Percentiles rank a stretch among this genome's conserved stretches.
Evolutionary conservation across 2,888 invertebrate species (phyloP).

Genomic region (Gortyna flavago): DNA sequence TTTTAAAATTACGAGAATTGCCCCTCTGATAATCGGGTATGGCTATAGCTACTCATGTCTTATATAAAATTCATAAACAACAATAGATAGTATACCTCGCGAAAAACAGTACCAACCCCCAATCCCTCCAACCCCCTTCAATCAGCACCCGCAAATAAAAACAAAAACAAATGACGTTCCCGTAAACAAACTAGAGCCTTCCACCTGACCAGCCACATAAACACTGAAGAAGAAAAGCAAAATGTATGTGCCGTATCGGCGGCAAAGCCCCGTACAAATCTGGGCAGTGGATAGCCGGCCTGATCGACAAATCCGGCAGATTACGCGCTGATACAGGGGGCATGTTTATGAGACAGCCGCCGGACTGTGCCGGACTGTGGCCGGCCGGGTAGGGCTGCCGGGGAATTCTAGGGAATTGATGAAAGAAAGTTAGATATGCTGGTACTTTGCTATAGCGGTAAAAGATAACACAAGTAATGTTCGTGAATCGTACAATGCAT

Average conservation of each 20-base stretch:
- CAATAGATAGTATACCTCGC: neutral
- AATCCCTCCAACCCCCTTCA: slow-evolving; percentile 9
- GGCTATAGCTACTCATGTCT: neutral
- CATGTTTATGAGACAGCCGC: slow-evolving; percentile 88
- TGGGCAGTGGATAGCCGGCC: slow-evolving; percentile 87
- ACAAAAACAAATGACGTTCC: slow-evolving; percentile 60
- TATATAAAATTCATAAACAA: neutral
- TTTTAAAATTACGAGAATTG: too few relatives aligned
- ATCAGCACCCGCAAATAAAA: slow-evolving; percentile 38
- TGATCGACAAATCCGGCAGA: slow-evolving; percentile 91
- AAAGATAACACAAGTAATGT: slow-evolving; percentile 1
- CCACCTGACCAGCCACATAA: slow-evolving; percentile 85
- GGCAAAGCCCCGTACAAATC: slow-evolving; percentile 89
- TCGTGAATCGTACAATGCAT: neutral
- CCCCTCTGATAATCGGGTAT: too few relatives aligned
- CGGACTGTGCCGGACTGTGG: slow-evolving; percentile 78
- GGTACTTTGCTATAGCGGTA: neutral
- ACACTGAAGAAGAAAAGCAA: slow-evolving; percentile 87
- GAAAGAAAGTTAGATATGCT: neutral
- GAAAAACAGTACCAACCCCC: neutral
- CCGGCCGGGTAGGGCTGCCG: slow-evolving; percentile 76
- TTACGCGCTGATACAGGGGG: slow-evolving; percentile 89
- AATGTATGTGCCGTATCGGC: slow-evolving; percentile 87
- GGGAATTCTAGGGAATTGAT: neutral
- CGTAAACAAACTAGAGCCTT: slow-evolving; percentile 73